A percentile compares a stretch with the other conserved stretches of the same genome.
phyloP scores from a whole-genome alignment of 1,140 invertebrate species.

The Drosophila punjabiensis region DNA sequence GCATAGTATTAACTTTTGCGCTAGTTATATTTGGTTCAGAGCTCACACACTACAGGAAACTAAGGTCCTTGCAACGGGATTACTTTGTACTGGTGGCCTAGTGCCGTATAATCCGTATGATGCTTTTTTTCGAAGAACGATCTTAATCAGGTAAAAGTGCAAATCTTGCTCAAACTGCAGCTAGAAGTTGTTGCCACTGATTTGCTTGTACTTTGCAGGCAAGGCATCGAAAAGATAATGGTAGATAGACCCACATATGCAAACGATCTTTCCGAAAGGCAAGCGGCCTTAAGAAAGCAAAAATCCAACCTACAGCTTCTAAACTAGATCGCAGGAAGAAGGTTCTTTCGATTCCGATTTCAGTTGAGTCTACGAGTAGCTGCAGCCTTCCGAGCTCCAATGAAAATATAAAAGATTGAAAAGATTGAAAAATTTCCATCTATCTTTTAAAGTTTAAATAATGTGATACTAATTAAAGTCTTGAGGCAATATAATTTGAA shows the following conservation, averaged over 20 bases:
- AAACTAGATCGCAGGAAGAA: no score
- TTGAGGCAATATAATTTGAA: no score
- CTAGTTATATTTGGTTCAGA: not conserved
- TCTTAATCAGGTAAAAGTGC: not conserved
- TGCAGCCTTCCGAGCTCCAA: no score
- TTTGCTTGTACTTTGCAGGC: not conserved
- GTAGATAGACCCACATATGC: not conserved
- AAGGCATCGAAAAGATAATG: not conserved
- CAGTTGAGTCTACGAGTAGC: no score
- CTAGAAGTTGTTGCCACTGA: not conserved
- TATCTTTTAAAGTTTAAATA: no score
- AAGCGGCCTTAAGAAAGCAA: not conserved
- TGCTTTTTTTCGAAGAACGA: not conserved
- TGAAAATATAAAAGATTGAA: no score
- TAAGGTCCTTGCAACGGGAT: not conserved
- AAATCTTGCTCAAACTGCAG: not conserved
- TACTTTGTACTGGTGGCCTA: not conserved
- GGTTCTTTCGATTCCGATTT: no score
- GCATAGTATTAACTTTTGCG: not conserved
- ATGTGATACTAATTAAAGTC: no score
- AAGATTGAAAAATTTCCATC: no score
- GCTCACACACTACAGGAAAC: not conserved
- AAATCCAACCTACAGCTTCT: no score
- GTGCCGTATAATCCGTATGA: not conserved
- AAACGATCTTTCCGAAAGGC: not conserved